These are phyloP conservation scores for Fundulus diaphanus DNA, from an alignment of 2,797 vertebrate species.

Conservation along the genomic window DNA sequence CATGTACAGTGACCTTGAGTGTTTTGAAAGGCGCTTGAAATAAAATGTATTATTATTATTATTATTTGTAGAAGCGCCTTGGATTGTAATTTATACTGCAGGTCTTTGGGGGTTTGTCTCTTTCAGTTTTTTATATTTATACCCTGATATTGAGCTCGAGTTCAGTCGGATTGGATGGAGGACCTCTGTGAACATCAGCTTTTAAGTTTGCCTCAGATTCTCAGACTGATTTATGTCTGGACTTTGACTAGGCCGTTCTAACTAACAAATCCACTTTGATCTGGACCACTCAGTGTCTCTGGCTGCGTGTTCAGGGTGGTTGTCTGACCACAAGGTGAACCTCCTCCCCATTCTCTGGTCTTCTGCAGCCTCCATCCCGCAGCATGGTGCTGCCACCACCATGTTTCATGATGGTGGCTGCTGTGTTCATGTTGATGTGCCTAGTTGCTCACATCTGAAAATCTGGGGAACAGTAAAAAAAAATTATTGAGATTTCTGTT, in stretches of 20 bases:
- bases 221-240: neutral
- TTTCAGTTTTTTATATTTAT: no score
- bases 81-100: neutral
- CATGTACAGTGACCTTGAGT: no score
- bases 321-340: no score
- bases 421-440: no score
- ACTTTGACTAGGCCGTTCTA: conserved; percentile 4
- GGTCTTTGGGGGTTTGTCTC: no score
- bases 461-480: neutral
- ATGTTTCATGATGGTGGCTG: neutral
- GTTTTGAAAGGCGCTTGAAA: no score
- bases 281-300: neutral
- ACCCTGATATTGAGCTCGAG: no score
- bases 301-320: neutral
- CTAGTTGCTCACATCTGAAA: no score
- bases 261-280: neutral
- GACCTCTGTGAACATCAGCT: neutral
- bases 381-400: conserved; percentile 1
- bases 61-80: neutral
- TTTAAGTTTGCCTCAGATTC: neutral
- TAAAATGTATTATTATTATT: no score
- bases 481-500: neutral
- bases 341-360: no score
- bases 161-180: neutral
- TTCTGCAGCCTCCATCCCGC: no score